Percentiles rank a stretch among this genome's conserved stretches.
phyloP scores from a whole-genome alignment of 2,888 invertebrate genomes.

The Gnatocerus cornutus region DNA sequence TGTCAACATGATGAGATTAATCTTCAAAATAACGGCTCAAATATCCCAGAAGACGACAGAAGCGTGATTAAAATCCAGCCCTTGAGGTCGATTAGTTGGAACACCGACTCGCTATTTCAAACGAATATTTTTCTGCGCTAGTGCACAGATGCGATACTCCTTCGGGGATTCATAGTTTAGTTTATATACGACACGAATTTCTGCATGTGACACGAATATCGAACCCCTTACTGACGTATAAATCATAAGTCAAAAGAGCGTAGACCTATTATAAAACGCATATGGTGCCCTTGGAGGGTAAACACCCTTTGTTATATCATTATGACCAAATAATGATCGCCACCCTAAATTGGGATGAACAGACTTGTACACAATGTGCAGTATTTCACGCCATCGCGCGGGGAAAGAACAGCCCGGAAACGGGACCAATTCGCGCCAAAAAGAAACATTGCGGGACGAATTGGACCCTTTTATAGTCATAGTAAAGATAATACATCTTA shows the following conservation, averaged over 20 bases:
- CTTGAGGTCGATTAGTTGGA: conserved; percentile 41
- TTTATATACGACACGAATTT: conserved; percentile 46
- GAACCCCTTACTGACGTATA: conserved; percentile 40
- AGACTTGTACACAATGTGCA: background rate
- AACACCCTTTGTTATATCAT: conserved; percentile 48
- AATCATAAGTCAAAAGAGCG: conserved; percentile 49
- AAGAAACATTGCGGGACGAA: too few relatives aligned
- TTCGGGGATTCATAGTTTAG: conserved; percentile 46
- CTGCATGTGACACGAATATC: conserved; percentile 48
- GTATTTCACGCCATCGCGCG: too few relatives aligned
- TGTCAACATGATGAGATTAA: conserved; percentile 35
- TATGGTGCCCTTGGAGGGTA: conserved; percentile 50
- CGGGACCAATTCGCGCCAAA: too few relatives aligned
- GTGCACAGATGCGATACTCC: conserved; percentile 48
- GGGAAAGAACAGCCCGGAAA: too few relatives aligned
- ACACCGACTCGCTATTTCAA: conserved; percentile 31
- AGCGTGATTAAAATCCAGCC: conserved; percentile 38
- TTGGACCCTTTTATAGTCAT: too few relatives aligned
- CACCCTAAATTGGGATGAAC: conserved; percentile 17
- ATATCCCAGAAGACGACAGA: conserved; percentile 31
- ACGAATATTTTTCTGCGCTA: conserved; percentile 49
- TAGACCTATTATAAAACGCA: conserved; percentile 47
- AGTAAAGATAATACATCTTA: too few relatives aligned
- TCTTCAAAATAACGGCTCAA: conserved; percentile 35
- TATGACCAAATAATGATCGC: conserved; percentile 46